Conservation (phyloP, 2,888 invertebrate genomes). For the Rhingia campestris region DNA sequence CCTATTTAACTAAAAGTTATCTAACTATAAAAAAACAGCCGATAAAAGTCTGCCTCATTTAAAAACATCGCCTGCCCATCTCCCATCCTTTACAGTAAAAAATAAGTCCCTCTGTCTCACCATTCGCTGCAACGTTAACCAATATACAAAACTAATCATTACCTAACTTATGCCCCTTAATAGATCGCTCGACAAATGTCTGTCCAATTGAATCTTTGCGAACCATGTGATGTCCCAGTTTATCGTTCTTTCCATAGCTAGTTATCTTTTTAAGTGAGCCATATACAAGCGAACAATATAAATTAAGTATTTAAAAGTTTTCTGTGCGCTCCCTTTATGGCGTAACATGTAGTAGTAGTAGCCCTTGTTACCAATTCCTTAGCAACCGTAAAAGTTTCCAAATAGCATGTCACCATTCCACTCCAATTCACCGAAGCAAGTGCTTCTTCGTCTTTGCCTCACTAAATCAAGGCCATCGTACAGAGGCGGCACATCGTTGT, state of each 20-base stretch:
- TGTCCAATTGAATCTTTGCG: neutral
- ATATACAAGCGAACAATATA: slow-evolving; percentile 36
- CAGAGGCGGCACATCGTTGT: slow-evolving; percentile 14
- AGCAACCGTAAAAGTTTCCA: slow-evolving; percentile 66
- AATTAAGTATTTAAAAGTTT: slow-evolving; percentile 49
- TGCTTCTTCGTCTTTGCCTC: slow-evolving; percentile 47
- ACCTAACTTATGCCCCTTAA: too few relatives aligned
- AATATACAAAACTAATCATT: too few relatives aligned
- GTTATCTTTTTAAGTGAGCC: neutral
- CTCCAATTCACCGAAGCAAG: slow-evolving; percentile 57
- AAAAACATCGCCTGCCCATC: too few relatives aligned
- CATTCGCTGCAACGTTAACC: too few relatives aligned
- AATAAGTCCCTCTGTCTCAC: too few relatives aligned
- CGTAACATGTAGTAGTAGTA: neutral
- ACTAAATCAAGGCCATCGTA: slow-evolving; percentile 62
- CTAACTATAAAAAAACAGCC: too few relatives aligned
- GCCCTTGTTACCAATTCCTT: slow-evolving; percentile 45
- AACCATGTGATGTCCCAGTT: slow-evolving; percentile 21
- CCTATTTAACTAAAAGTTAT: too few relatives aligned
- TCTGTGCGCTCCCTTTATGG: slow-evolving; percentile 29
- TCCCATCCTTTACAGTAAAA: too few relatives aligned
- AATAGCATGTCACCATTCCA: slow-evolving; percentile 63
- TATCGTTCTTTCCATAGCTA: neutral
- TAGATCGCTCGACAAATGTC: neutral
- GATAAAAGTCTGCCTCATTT: too few relatives aligned